Conservation (phyloP, 2,113 vertebrate genomes). For the Chroicocephalus ridibundus region DNA sequence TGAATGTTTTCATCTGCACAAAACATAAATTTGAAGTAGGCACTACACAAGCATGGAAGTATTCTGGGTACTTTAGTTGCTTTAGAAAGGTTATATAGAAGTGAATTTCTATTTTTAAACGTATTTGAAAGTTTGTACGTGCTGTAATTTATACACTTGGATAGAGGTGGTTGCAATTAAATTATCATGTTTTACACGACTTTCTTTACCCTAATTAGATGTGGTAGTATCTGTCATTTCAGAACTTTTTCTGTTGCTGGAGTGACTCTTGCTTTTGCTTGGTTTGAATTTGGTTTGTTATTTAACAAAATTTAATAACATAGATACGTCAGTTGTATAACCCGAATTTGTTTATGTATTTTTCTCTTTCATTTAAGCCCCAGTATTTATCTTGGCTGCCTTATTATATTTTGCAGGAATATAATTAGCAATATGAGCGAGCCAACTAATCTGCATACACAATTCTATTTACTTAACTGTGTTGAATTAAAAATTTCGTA, state of each 20-base stretch:
- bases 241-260: not conserved
- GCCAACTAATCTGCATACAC: not conserved
- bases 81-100: not conserved
- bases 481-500: not conserved
- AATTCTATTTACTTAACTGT: not conserved
- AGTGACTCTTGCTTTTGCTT: not conserved
- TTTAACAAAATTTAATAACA: not conserved
- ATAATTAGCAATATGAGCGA: not conserved
- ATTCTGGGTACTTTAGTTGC: not conserved
- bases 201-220: not conserved
- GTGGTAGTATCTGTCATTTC: not conserved
- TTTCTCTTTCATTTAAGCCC: not conserved
- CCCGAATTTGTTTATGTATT: not conserved
- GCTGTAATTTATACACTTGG: not conserved
- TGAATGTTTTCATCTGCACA: not conserved
- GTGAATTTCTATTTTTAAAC: not conserved
- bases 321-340: not conserved
- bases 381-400: not conserved
- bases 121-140: not conserved
- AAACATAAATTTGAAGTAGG: not conserved
- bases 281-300: not conserved
- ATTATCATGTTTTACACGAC: fast-evolving
- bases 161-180: not conserved
- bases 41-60: not conserved
- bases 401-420: not conserved